Base-by-base conservation (phyloP, 2,797 vertebrate genomes). In the Tapirus indicus region DNA sequence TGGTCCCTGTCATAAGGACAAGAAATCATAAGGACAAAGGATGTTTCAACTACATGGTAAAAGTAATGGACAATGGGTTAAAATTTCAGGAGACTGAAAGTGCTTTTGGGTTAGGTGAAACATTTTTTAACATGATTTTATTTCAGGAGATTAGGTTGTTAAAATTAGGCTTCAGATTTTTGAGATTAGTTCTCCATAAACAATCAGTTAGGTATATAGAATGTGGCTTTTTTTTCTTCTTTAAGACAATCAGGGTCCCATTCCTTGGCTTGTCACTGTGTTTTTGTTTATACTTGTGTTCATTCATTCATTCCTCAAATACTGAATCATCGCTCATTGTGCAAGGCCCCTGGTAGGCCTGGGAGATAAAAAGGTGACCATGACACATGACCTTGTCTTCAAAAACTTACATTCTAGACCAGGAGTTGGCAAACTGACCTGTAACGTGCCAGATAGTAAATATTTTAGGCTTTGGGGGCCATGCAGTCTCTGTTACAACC, bases 111-210 rank as follows among this genome's bases (percentile, higher is more conserved):
- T 75, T 89, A 64, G 29, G 5, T 92, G 41, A 72, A 79, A 84
- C 88, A 41, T 69, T 56, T 52, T 90, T 77, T 74, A 93, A 41
- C 29, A 27, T n/a, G 13, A 64, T 52, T 88, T 94, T 88, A 88
- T 94, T 97, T 89, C 62, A 90, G 47, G 27, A 62, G 27, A 79
- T 79, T 84, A 66, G 7, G 4, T 32, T 72, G 88, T 94, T 44
- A 68, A 91, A 82, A 35, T 35, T n/a, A 79, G 47, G 25, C 56
- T 95, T 91, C 66, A 78, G 47, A 84, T 74, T 91, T 91, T 95
- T 82, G n/a, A 72, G 89, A 68, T 68, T 89, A 35, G 32, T 52
- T 95, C 60, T 92, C 25, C 47, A n/a, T 75, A 80, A 86, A 77
- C 2, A 52, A 14, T n/a, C 62, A 32, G 32, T 58, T 60, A 25